Base-by-base conservation (phyloP, 1,140 invertebrate genomes). In the Drosophila setifemur region DNA sequence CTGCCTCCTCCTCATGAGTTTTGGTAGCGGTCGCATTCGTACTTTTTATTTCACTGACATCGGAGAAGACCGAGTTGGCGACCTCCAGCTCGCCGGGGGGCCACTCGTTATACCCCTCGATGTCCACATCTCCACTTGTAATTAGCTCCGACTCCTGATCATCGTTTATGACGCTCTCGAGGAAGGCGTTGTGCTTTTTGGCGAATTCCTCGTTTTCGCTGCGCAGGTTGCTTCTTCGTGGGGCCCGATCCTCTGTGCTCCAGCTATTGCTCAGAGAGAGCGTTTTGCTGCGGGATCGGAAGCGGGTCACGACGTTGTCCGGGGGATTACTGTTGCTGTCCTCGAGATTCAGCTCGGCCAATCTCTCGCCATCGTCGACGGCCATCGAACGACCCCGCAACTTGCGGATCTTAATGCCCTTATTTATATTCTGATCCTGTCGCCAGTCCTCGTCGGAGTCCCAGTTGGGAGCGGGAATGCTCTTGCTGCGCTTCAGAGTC, bases 171-270 rank as follows among this genome's bases (percentile, higher is more conserved):
- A 89, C 33, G 9, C 75, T 91, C 64, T 91, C 91, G 1, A 93
- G 74, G 70, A 93, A 93, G 43, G 91, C 91, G 42, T 90, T 91
- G 16, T 93, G 92, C 70, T 93, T 93, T 35, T 91, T 90, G 0
- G 91, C 91, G 90, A 93, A 93, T 28, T 93, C 93, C 14, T 92
- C 91, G 79, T 93, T 93, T 71, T 93, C 91, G 12, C 92, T 93
- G 35, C 93, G 77, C 88, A 93, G 91, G 55, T 89, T 88, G 19
- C 69, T 29, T 2, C 89, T 69, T 8, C 57, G 55, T 0, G 64
- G 42, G 3, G 43, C 35, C 2, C 33, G 47, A 4, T 79, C 79
- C 14, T 85, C 81, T 9, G 49, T 68, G 35, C 71, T 74, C 12
- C 53, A 57, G 5, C 60, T 50, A 23, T 58, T 48, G 19, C 45